Base-by-base conservation (phyloP, 37 sponge, comb jelly and placozoan species). In the Bolinopsis microptera region DNA sequence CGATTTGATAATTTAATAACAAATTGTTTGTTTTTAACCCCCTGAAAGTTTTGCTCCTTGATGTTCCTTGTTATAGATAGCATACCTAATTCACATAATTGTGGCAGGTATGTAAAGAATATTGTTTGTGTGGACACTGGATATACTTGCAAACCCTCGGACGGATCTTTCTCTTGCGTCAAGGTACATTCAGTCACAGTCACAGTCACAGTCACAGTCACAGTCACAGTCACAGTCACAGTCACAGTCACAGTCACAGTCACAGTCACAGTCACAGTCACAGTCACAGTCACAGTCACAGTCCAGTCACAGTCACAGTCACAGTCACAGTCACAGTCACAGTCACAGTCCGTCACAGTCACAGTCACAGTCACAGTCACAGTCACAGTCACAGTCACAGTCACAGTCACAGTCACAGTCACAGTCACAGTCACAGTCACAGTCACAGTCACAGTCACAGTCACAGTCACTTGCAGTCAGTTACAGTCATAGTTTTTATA, bases 231-330 rank as follows among this genome's bases (percentile, higher is more conserved):
- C 75, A 8, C 75, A 72, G 31, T 28, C 75, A 8, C 75, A 72
- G 75, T 28, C 31, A 5, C 26, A 72, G 61, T 48, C 61, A 5
- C 75, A 72, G 75, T 72, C 75, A 8, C 31, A 72, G 31, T 72
- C 31, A 5, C 75, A 72, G 75, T 72, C 75, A 8, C 75, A 72
- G 75, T 72, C 75, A 8, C 75, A 72, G 75, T 72, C 75, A 8
- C 75, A 72, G 75, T 72, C 75, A 8, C 75, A 72, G 75, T 72
- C 75, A 8, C 75, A 72, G 75, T 72, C 75, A 8, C 75, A 72
- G 75, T 72, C 75, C 75, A 72, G 75, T 72, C 75, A 8, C 75
- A 72, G 75, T 72, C 75, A 8, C 75, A 72, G 75, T 72, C 75
- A 8, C 75, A 72, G 75, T 72, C 75, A 8, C 75, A 72, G 31